These are phyloP conservation scores for Acridotheres tristis DNA, from an alignment of 2,797 vertebrate species.

Conservation along the genomic window DNA sequence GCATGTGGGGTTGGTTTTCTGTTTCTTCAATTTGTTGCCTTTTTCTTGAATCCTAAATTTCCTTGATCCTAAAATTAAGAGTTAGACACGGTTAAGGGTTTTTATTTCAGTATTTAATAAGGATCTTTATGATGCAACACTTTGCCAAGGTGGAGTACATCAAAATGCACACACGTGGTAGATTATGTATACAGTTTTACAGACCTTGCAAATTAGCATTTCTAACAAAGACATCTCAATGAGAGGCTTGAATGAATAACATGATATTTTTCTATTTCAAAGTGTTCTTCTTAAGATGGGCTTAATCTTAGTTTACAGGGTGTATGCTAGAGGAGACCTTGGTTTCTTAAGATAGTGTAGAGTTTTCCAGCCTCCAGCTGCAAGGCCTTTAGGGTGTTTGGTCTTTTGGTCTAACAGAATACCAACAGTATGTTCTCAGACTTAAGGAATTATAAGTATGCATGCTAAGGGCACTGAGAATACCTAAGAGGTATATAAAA, in stretches of 20 bases:
- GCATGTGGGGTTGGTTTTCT: neutral
- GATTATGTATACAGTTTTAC: neutral
- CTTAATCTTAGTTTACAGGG: neutral
- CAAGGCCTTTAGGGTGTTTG: neutral
- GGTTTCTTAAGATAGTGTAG: rapidly evolving
- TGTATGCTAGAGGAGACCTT: neutral
- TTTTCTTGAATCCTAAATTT: neutral
- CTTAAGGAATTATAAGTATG: neutral
- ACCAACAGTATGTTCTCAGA: neutral
- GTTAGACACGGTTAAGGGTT: rapidly evolving
- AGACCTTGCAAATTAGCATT: neutral
- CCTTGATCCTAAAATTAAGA: neutral
- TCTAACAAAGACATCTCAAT: rapidly evolving
- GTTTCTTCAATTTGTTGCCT: neutral
- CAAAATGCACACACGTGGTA: rapidly evolving
- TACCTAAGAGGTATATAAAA: neutral
- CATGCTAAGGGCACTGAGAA: neutral
- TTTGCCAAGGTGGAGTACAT: neutral
- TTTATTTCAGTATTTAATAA: neutral
- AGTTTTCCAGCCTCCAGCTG: neutral
- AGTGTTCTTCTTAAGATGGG: neutral
- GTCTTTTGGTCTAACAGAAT: neutral
- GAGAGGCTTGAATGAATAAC: neutral
- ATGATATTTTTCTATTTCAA: neutral
- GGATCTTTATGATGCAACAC: neutral